Base-by-base conservation (phyloP, 2,113 vertebrate genomes). In the Neogale vison region DNA sequence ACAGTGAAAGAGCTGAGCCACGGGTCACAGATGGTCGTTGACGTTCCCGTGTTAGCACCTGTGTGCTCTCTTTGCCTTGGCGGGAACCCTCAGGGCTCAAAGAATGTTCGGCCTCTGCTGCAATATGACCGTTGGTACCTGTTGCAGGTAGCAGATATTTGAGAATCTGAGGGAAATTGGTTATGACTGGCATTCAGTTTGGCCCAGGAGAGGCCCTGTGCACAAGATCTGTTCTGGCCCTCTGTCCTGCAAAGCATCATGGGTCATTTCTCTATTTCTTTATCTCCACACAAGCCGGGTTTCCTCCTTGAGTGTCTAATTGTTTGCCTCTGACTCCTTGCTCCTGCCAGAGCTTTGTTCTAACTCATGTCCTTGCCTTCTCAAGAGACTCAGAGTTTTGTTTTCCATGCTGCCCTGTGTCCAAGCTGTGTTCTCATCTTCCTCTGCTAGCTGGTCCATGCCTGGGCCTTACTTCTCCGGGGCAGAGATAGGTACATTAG, bases 31-130 rank as follows among this genome's bases (percentile, higher is more conserved):
- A 0, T 31, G 31, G 61, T 9, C 0, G 0, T 4, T 21, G 45
- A 9, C 0, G 2, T 24, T 61, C 26, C 18, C 0, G 0, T 24
- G 13, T 3, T 45, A 87, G 31, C 39, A 17, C 61, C n/a, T 15
- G 45, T 26, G 4, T 45, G 1, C 31, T 55, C 21, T 21, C 26
- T 79, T 63, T 17, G 65, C 50, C 80, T 24, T 29, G 7, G 11
- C 14, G 3, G 57, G 74, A 82, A 52, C 47, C 57, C 86, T 34
- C 18, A 3, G 65, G 77, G 52, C 61, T 74, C 2, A 1, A 52
- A 76, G 76, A 20, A 8, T 39, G 77, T 93, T 88, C 65, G n/a
- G 50, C 77, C 6, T 63, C 18, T 88, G 18, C 72, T 57, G 39
- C 26, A 24, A 1, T 81, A 4, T 55, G 31, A 4, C 81, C 11